These are phyloP conservation scores for Lethenteron reissneri DNA, from an alignment of 2,113 vertebrate genomes.

Conservation along the genomic window DNA sequence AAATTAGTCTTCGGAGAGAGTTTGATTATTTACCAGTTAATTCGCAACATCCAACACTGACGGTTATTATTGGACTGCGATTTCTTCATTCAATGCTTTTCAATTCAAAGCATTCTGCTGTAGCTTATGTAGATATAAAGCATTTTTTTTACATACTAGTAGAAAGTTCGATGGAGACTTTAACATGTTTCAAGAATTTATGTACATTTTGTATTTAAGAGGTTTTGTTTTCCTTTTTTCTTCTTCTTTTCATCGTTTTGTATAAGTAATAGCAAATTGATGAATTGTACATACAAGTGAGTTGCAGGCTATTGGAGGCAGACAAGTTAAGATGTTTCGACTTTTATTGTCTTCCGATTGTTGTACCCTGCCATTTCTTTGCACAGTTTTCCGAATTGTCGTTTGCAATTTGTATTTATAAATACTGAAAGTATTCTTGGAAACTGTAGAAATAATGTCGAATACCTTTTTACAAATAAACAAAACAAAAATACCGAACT, in stretches of 20 bases:
- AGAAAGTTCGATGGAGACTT: not conserved
- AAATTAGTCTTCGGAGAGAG: too few relatives aligned
- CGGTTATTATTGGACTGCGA: not conserved
- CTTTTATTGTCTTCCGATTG: slow-evolving; percentile 1
- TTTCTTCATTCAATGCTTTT: not conserved
- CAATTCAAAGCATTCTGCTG: not conserved
- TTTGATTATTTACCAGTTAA: too few relatives aligned
- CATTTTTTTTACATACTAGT: not conserved
- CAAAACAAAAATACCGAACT: not conserved
- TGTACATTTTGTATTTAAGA: slow-evolving; percentile 6
- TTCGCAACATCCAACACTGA: not conserved
- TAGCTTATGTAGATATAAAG: not conserved
- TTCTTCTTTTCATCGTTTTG: not conserved
- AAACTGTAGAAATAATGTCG: slow-evolving; percentile 2
- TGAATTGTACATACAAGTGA: not conserved
- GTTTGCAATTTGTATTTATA: slow-evolving; percentile 7
- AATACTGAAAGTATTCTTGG: slow-evolving; percentile 4
- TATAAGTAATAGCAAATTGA: slow-evolving; percentile 4
- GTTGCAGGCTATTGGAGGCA: not conserved
- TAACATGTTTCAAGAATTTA: not conserved
- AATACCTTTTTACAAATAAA: slow-evolving; percentile 5
- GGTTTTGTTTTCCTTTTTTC: slow-evolving; percentile 5
- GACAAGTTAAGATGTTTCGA: not conserved
- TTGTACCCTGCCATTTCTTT: not conserved
- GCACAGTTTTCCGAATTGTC: not conserved